Percentiles rank a stretch among this genome's conserved stretches.
Evolutionary conservation across 1,140 invertebrate species (phyloP).

Genomic region (Oncopeltus fasciatus): DNA sequence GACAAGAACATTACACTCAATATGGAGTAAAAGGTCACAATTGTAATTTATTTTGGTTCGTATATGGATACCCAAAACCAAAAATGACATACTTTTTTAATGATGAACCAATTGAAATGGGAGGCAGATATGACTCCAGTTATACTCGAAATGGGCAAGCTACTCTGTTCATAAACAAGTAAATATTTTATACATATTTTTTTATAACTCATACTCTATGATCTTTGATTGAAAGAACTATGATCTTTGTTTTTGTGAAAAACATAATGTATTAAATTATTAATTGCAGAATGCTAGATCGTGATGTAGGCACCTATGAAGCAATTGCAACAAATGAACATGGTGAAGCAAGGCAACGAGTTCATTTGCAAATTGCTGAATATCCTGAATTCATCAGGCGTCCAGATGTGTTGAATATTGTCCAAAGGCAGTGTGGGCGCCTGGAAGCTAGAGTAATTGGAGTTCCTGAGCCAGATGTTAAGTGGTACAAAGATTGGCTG

Average conservation of each 20-base stretch:
- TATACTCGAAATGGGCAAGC: conserved; percentile 81
- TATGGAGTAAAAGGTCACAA: conserved; percentile 82
- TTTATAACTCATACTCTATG: not conserved
- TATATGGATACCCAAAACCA: conserved; percentile 84
- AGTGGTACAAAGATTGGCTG: conserved; percentile 95
- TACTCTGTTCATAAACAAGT: conserved; percentile 72
- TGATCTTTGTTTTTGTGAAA: not conserved
- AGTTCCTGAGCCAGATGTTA: conserved; percentile 84
- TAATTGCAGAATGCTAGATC: conserved; percentile 57
- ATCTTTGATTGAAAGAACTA: not conserved
- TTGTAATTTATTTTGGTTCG: conserved; percentile 75
- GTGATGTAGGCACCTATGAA: conserved; percentile 86
- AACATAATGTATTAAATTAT: too few species aligned
- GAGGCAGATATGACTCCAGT: conserved; percentile 65
- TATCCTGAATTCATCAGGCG: conserved; percentile 78
- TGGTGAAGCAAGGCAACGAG: conserved; percentile 70
- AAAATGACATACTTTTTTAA: conserved; percentile 79
- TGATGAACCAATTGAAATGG: conserved; percentile 62
- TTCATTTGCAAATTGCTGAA: conserved; percentile 76
- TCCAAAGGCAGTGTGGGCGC: conserved; percentile 52
- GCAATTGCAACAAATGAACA: conserved; percentile 85
- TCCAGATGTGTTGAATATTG: conserved; percentile 65
- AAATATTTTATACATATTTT: conserved; percentile 6
- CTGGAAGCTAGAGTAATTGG: conserved; percentile 78
- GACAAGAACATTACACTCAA: conserved; percentile 67